Base-by-base conservation (phyloP, 2,888 invertebrate species). In the Hydrotaea diabolus region DNA sequence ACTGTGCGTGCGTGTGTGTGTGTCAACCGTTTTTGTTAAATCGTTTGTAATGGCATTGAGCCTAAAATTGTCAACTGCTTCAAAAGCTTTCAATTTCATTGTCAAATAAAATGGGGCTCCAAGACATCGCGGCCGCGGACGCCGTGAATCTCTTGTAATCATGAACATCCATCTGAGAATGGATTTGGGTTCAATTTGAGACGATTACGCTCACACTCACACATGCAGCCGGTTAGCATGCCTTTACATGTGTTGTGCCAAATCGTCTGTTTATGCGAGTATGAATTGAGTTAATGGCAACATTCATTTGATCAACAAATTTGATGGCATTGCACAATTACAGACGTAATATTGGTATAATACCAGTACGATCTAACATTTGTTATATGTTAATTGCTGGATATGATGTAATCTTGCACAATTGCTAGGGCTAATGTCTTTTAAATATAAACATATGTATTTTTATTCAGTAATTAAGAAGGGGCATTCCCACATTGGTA, bases 41-140 rank as follows among this genome's bases (percentile, higher is more conserved):
- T 84, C 55, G 77, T 66, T 84, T 71, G 84, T 46, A 84, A 57
- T 80, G 77, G 36, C 84, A 84, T 84, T 84, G 77, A 36, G 66
- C 59, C 46, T 66, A 39, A 66, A 84, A 77, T 66, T 80, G 71
- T 72, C 57, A 75, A 71, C 64, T 55, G 72, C 39, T 55, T 71
- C 13, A 77, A 62, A 77, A 77, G 53, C 69, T 75, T 77, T 83
- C 43, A 59, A 74, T 78, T 75, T 80, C 62, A 64, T 55, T 75
- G 59, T 21, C 71, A 57, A 3, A 36, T 2, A 26, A 71, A 36
- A 73, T n/a, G 49, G 49, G 49, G n/a, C 49, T 2, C 9, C 43
- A 43, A n/a, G n/a, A n/a, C n/a, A n/a, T n/a, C 9, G 15, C 43
- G 3, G 43, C 9, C 43, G 43, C 43, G 49, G 8, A 71, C 36